Base-by-base conservation (phyloP, 2,888 invertebrate genomes). In the Resseliella maxima region DNA sequence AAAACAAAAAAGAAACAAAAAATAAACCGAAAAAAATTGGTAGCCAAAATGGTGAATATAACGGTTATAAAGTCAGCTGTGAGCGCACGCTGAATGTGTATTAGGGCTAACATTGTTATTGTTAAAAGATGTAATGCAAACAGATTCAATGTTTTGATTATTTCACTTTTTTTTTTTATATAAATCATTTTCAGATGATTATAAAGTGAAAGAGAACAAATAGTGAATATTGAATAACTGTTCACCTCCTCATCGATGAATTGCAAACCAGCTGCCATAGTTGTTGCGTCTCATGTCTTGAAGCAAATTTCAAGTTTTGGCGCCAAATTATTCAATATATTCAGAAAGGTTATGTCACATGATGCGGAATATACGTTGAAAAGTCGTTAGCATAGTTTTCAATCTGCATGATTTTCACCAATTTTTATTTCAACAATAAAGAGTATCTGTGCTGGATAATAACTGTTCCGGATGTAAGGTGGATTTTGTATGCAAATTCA, bases 111-210 rank as follows among this genome's bases (percentile, higher is more conserved):
- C 5, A n/a, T 5, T 38, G n/a, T n/a, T 38, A 2, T 38, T 38
- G n/a, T 38, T n/a, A 2, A 83, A 18, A 38, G 83, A 83, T 38
- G 38, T 83, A 38, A 83, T 15, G 38, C 36, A 83, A 38, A 38
- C 83, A 83, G 12, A 38, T 83, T 38, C 10, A n/a, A 38, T 83
- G 83, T 36, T n/a, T 38, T 1, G 38, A n/a, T 83, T 83, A 6
- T 64, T 81, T 15, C 38, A n/a, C 38, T 38, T 24, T 83, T 38
- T 83, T n/a, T 6, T 24, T 38, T n/a, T 21, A 83, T 38, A 83
- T 83, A 83, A 83, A 83, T 83, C 83, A 83, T 83, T 83, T 83
- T 81, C 15, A 1, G 83, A n/a, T 24, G 38, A 83, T 83, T 38
- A 24, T 38, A 38, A 50, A 83, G 38, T 83, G 83, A 83, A 83